Evolutionary conservation across 2,113 vertebrate genomes (phyloP).

Genomic region (Cygnus buccinator): DNA sequence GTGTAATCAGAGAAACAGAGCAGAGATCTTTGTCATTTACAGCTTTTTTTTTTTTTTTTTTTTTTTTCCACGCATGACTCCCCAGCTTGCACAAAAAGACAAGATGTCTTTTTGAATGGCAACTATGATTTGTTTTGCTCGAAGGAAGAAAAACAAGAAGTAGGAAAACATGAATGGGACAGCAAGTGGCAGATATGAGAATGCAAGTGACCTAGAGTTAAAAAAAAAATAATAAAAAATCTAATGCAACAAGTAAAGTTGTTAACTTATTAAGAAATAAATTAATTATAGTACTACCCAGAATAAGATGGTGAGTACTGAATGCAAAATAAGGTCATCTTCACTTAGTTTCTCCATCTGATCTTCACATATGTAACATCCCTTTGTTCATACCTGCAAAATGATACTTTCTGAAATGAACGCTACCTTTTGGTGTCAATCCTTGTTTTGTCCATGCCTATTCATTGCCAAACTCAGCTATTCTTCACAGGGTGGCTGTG

Average conservation of each 20-base stretch:
- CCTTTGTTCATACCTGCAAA: not conserved
- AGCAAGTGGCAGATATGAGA: not conserved
- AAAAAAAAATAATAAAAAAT: not conserved
- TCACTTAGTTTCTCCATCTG: not conserved
- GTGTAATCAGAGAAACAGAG: constrained; percentile 49
- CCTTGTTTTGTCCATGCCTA: not conserved
- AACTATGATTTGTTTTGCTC: not conserved
- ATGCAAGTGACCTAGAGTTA: not conserved
- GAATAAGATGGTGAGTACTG: not conserved
- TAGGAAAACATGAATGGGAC: not conserved
- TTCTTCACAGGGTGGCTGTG: not conserved
- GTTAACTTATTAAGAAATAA: not conserved
- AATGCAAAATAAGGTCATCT: not conserved
- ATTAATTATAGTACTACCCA: not conserved
- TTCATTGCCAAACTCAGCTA: not conserved
- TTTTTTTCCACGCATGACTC: not conserved
- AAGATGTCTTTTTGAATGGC: not conserved
- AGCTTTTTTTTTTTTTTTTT: not conserved
- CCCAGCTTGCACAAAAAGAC: not conserved
- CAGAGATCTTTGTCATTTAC: constrained; percentile 50
- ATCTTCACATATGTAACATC: not conserved
- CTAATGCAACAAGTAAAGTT: not conserved
- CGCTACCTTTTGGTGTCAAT: not conserved
- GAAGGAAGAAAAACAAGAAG: not conserved
- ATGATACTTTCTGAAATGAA: not conserved